phyloP scores from a whole-genome alignment of 1,140 invertebrate species.

The Pristionchus pacificus region DNA sequence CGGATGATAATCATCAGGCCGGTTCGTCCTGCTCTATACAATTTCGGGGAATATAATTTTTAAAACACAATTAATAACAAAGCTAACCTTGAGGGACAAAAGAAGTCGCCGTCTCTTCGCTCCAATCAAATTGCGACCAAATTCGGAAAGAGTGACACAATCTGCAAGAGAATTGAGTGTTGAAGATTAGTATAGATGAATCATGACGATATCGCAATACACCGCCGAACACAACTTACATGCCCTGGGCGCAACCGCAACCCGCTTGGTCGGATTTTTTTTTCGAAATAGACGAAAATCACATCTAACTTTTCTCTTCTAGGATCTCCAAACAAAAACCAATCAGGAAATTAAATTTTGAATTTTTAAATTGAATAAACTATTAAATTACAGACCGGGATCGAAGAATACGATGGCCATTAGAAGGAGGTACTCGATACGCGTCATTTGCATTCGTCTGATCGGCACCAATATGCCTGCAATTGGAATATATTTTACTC shows the following conservation, averaged over 20 bases:
- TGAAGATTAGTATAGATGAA: too few species aligned
- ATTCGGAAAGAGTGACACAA: neutral
- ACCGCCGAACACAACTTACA: slow-evolving; percentile 8
- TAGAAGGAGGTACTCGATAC: slow-evolving; percentile 52
- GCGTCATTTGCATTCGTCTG: slow-evolving; percentile 44
- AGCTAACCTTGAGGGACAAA: slow-evolving; percentile 10
- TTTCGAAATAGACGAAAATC: neutral
- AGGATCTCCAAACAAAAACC: slow-evolving; percentile 1
- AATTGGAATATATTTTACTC: too few species aligned
- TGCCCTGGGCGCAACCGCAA: neutral
- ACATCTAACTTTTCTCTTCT: neutral
- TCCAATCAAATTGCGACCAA: neutral
- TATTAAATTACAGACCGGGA: slow-evolving; percentile 41
- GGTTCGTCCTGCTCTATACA: too few species aligned
- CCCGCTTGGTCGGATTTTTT: neutral
- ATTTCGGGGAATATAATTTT: too few species aligned
- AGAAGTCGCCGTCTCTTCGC: neutral
- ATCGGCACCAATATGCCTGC: slow-evolving; percentile 52
- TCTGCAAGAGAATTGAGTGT: neutral
- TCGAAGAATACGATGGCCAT: slow-evolving; percentile 54
- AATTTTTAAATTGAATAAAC: too few species aligned
- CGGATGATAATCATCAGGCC: too few species aligned
- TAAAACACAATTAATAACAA: too few species aligned
- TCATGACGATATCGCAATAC: slow-evolving; percentile 27
- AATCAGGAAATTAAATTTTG: neutral